Evolutionary conservation across 2,797 vertebrate species (phyloP).

Genomic region (Scarus forsteni): DNA sequence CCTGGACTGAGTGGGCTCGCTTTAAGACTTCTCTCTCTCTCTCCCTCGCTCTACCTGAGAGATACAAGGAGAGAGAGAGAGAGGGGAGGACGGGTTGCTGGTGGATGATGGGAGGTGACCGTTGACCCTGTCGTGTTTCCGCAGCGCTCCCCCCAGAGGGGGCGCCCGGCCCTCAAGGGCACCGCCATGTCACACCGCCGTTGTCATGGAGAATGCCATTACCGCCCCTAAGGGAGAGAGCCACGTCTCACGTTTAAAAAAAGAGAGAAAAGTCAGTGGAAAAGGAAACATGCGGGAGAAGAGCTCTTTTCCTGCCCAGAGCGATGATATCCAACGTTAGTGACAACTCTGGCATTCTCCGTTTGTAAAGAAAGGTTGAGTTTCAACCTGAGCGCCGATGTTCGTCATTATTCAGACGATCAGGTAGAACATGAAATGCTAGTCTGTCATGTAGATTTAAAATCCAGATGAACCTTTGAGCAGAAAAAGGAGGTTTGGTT

Average conservation of each 20-base stretch:
- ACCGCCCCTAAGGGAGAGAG: slow-evolving; percentile 77
- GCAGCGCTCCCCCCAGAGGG: slow-evolving; percentile 69
- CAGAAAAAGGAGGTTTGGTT: slow-evolving; percentile 8
- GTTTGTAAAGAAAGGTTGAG: slow-evolving; percentile 71
- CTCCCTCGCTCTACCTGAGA: slow-evolving; percentile 56
- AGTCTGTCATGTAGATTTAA: slow-evolving; percentile 52
- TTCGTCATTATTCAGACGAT: slow-evolving; percentile 53
- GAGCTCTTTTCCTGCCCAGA: slow-evolving; percentile 52
- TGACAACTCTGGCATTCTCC: slow-evolving; percentile 81
- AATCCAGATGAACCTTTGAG: slow-evolving; percentile 30
- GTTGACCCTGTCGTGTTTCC: slow-evolving; percentile 81
- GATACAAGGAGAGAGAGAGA: slow-evolving; percentile 12
- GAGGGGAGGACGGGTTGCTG: slow-evolving; percentile 54
- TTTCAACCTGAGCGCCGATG: slow-evolving; percentile 52
- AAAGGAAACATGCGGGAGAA: slow-evolving; percentile 33
- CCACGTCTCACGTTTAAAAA: slow-evolving; percentile 48
- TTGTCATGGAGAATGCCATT: slow-evolving; percentile 83
- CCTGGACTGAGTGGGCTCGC: slow-evolving; percentile 77
- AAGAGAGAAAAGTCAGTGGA: slow-evolving; percentile 26
- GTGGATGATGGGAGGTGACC: slow-evolving; percentile 81
- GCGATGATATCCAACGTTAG: slow-evolving; percentile 63
- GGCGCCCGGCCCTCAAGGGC: slow-evolving; percentile 77
- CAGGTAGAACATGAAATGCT: slow-evolving; percentile 51
- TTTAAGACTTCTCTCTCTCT: slow-evolving; percentile 60
- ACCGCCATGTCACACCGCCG: slow-evolving; percentile 76